Percentiles rank a stretch among this genome's conserved stretches.
These are phyloP conservation scores for Muschampia plurimacula DNA, from an alignment of 2,888 invertebrate species.

Conservation along the genomic window DNA sequence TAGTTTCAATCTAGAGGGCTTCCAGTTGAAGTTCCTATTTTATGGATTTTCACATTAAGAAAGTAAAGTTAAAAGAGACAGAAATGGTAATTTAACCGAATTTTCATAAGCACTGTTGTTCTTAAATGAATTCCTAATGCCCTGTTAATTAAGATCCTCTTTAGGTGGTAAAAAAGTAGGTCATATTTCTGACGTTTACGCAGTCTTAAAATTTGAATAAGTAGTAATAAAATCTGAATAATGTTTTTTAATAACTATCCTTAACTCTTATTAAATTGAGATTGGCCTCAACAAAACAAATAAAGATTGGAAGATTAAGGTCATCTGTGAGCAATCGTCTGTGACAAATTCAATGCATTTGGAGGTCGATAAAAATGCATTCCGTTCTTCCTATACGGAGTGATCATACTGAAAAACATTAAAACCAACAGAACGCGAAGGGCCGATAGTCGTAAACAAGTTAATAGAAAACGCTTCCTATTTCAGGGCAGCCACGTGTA, in stretches of 20 bases:
- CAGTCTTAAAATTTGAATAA: background rate
- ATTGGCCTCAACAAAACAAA: constrained; percentile 13
- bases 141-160: background rate
- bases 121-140: background rate
- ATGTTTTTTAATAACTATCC: too few relatives aligned
- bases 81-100: background rate
- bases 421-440: constrained; percentile 53
- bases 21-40: too few relatives aligned
- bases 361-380: constrained; percentile 52
- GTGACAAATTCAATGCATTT: constrained; percentile 53
- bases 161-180: background rate
- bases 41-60: background rate
- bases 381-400: constrained; percentile 55
- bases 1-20: too few relatives aligned
- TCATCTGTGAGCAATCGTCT: constrained; percentile 39
- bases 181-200: background rate
- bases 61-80: background rate
- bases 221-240: too few relatives aligned
- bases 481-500: constrained; percentile 43
- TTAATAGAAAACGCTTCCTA: constrained; percentile 55
- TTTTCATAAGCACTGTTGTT: background rate
- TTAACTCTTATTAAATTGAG: background rate
- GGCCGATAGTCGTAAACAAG: constrained; percentile 62
- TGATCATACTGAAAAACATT: constrained; percentile 60
- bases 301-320: constrained; percentile 25